A percentile compares a stretch with the other conserved stretches of the same genome.
Evolutionary conservation across 2,888 invertebrate genomes (phyloP).

Genomic region (Sussaba pulchella): DNA sequence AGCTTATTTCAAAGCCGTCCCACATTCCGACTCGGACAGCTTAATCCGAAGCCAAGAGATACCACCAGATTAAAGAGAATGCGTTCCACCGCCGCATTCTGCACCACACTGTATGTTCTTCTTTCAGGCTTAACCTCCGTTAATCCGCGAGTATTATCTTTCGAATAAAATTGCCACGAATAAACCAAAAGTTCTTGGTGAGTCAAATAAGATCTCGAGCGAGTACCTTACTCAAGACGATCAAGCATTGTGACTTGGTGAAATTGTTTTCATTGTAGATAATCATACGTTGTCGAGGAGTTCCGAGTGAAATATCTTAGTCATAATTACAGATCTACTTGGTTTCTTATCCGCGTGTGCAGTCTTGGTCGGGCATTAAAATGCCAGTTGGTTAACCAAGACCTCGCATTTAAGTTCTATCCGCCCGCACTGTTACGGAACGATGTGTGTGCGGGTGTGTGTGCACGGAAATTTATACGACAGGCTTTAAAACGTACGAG

Average conservation of each 20-base stretch:
- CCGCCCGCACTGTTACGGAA: too few species aligned
- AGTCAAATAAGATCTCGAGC: too few species aligned
- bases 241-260: background rate
- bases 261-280: conserved; percentile 52
- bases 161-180: background rate
- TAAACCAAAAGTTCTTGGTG: background rate
- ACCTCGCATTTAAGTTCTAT: conserved; percentile 20
- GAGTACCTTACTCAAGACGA: background rate
- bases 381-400: conserved; percentile 35
- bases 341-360: conserved; percentile 45
- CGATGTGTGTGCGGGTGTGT: too few species aligned
- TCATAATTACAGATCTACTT: conserved; percentile 55
- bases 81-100: background rate
- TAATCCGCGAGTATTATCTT: background rate
- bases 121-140: conserved; percentile 1
- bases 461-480: too few species aligned
- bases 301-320: conserved; percentile 39
- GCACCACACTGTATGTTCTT: background rate
- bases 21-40: conserved; percentile 26
- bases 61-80: conserved; percentile 31
- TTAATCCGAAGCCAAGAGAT: background rate
- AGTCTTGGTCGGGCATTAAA: conserved; percentile 18
- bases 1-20: conserved; percentile 14
- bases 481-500: too few species aligned
- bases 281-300: conserved; percentile 39